A percentile compares a stretch with the other conserved stretches of the same genome.
Conservation (phyloP, 2,797 vertebrate genomes). For the Brotula barbata region DNA sequence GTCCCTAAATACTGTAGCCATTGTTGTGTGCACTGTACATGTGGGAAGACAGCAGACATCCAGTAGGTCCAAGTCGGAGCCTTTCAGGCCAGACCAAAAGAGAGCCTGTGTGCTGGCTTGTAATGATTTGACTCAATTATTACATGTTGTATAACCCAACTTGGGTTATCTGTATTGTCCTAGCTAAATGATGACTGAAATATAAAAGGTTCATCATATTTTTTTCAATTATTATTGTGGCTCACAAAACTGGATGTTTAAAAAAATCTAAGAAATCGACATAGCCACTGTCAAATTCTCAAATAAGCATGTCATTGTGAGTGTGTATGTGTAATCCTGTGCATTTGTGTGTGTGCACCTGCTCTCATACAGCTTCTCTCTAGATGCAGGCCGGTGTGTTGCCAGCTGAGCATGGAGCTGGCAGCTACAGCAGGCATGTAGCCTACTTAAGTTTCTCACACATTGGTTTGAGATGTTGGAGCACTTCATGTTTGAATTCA, state of each 20-base stretch:
- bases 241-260: too few relatives aligned
- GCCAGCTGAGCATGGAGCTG: conserved; percentile 63
- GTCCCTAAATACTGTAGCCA: conserved; percentile 70
- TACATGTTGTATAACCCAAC: too few relatives aligned
- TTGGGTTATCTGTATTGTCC: not conserved
- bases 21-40: conserved; percentile 73
- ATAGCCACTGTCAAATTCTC: too few relatives aligned
- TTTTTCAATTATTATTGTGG: too few relatives aligned
- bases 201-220: too few relatives aligned
- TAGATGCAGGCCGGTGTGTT: conserved; percentile 55
- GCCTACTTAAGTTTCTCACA: conserved; percentile 74
- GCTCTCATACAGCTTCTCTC: conserved; percentile 62
- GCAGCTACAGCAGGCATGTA: conserved; percentile 37
- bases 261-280: too few relatives aligned
- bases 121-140: not conserved
- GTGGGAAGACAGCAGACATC: conserved; percentile 53
- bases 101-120: conserved; percentile 15
- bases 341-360: conserved; percentile 45
- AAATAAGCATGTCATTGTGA: not conserved
- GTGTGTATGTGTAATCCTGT: not conserved
- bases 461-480: conserved; percentile 60
- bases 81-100: conserved; percentile 29
- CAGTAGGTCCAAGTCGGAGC: conserved; percentile 35
- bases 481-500: conserved; percentile 51
- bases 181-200: too few relatives aligned